Evolutionary conservation across 2,888 invertebrate genomes (phyloP).

Genomic region (Oxycera nigricornis): DNA sequence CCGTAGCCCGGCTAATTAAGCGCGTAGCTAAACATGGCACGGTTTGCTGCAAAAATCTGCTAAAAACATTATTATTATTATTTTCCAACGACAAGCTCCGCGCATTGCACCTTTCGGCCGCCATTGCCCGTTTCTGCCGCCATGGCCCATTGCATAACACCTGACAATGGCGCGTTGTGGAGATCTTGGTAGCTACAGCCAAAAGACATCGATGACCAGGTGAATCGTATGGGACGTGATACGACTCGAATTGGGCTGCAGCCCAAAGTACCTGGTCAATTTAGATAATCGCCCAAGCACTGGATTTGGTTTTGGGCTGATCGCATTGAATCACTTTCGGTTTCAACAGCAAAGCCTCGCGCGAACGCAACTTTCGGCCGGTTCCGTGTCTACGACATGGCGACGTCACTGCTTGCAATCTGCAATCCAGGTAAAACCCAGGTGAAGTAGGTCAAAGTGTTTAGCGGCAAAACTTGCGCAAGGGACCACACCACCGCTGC

Average conservation of each 20-base stretch:
- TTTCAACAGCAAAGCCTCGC: not conserved
- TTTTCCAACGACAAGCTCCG: not conserved
- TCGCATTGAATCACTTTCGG: not conserved
- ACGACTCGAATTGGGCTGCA: too few relatives aligned
- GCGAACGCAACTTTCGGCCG: too few relatives aligned
- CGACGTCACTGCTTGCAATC: slow-evolving; percentile 8
- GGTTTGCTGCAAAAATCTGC: not conserved
- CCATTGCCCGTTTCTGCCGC: not conserved
- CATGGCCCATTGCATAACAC: not conserved
- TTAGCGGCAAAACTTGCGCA: slow-evolving; percentile 26
- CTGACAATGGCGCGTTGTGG: too few relatives aligned
- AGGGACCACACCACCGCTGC: slow-evolving; percentile 17
- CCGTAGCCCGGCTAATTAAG: too few relatives aligned
- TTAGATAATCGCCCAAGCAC: not conserved
- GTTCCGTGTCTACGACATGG: not conserved
- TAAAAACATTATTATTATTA: too few relatives aligned
- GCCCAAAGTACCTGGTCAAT: too few relatives aligned
- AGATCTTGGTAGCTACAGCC: too few relatives aligned
- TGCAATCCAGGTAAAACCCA: slow-evolving; percentile 34
- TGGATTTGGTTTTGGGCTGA: not conserved
- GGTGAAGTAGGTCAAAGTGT: slow-evolving; percentile 29
- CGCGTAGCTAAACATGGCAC: too few relatives aligned
- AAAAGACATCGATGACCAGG: too few relatives aligned
- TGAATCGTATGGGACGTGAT: too few relatives aligned
- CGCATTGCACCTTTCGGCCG: slow-evolving; percentile 1